A percentile compares a stretch with the other conserved stretches of the same genome.
Evolutionary conservation across 2,113 vertebrate genomes (phyloP).

Genomic region (Gymnobelideus leadbeateri): DNA sequence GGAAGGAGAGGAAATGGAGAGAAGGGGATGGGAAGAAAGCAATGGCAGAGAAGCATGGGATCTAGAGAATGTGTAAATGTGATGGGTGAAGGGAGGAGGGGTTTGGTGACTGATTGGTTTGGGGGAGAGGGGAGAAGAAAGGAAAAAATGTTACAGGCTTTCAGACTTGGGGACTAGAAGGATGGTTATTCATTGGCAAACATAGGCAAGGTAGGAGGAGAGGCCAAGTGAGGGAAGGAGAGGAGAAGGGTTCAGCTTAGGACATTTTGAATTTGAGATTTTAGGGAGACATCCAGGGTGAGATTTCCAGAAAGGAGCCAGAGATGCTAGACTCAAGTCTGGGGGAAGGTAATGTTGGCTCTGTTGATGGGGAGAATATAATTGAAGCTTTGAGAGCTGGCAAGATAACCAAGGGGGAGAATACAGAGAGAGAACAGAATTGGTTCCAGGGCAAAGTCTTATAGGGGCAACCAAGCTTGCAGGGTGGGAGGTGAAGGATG

Average conservation of each 20-base stretch:
- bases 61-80: background rate
- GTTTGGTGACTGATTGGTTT: background rate
- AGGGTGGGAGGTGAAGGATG: background rate
- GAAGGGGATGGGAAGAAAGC: background rate
- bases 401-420: background rate
- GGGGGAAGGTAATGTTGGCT: background rate
- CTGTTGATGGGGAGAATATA: background rate
- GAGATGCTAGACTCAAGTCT: background rate
- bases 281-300: background rate
- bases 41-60: background rate
- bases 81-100: background rate
- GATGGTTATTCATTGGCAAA: background rate
- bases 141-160: background rate
- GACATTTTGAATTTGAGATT: background rate
- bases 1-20: background rate
- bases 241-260: background rate
- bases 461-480: background rate
- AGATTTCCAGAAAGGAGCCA: background rate
- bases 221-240: background rate
- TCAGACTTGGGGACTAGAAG: background rate
- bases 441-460: background rate
- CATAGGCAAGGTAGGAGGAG: background rate
- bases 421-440: background rate
- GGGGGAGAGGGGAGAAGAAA: background rate
- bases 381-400: background rate